phyloP scores from a whole-genome alignment of 2,797 vertebrate species.

The Rhabdophis nuchalis region DNA sequence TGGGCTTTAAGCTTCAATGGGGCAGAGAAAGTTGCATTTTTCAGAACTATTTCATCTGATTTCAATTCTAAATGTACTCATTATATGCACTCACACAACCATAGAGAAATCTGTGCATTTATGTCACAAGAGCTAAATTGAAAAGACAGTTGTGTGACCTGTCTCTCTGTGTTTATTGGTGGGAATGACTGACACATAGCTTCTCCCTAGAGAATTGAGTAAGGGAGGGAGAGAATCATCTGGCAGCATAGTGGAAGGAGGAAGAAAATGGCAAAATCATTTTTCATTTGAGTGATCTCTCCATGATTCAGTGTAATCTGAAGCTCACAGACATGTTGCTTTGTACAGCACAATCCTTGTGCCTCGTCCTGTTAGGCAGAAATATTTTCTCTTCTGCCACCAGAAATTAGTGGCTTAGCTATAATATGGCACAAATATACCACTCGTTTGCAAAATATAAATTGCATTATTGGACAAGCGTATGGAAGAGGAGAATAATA shows the following conservation, averaged over 20 bases:
- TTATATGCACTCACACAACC: not conserved
- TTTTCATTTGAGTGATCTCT: slow-evolving; percentile 35
- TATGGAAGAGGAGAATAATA: not conserved
- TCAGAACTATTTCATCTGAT: not conserved
- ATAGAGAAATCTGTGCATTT: not conserved
- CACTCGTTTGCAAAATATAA: slow-evolving; percentile 15
- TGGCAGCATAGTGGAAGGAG: slow-evolving; percentile 9
- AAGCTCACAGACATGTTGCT: fast-evolving
- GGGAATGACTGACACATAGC: slow-evolving; percentile 2
- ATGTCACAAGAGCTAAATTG: slow-evolving; percentile 19
- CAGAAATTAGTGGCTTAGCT: not conserved
- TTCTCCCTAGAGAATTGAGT: not conserved
- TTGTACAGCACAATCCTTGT: not conserved
- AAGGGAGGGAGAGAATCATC: slow-evolving; percentile 28
- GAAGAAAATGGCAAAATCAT: slow-evolving; percentile 13
- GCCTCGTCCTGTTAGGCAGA: not conserved
- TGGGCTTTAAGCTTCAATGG: not conserved
- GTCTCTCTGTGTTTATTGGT: not conserved
- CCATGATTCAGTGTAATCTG: not conserved
- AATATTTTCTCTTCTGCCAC: not conserved
- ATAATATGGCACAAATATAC: not conserved
- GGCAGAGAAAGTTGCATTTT: not conserved
- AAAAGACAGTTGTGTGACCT: slow-evolving; percentile 26
- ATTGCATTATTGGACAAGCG: slow-evolving; percentile 26
- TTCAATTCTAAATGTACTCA: not conserved